Evolutionary conservation across 1,140 invertebrate species (phyloP), one percentile per base, ranked within the genome.

Genomic region (Copidosoma floridanum): DNA sequence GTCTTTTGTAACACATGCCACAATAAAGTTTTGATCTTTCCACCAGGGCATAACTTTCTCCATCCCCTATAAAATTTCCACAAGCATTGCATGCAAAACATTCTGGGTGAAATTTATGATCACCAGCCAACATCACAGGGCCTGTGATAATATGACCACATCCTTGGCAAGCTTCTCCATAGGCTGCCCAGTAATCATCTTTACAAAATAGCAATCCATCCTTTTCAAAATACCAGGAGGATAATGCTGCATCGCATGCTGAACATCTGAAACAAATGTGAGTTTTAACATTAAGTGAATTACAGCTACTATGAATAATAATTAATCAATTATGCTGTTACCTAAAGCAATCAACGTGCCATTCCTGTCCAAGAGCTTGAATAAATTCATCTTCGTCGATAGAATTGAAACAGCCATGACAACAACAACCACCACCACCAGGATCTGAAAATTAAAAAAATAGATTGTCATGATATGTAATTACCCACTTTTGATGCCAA

Each of bases 81-180:
- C 94, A 97, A 7, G 85, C 85, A 23, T 82, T 82, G 72, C 94
- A 97, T 65, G 89, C 86, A 82, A 97, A 95, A 81, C 94, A 97
- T 84, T 97, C 94, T 59, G 94, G 93, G 81, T 97, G 94, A 81
- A 94, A 97, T 75, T 93, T 92, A 77, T 95, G 93, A 73, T 94
- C 91, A 18, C 94, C 94, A 16, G 93, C 94, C 62, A 94, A 86
- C 94, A 97, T 96, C 44, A 96, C 92, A 24, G 94, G 94, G 0
- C 94, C 94, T 0, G 93, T 93, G 68, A 95, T 95, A 54, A 93
- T 85, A 75, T 92, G 85, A 53, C 84, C 83, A 79, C 94, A 97
- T 66, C 92, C 87, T 72, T 95, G 93, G 69, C 94, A 97, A 18
- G 87, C 85, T 76, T 94, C 90, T 1, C 92, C 92, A 75, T 89